These are phyloP conservation scores for Brachionus rotundiformis DNA, from an alignment of 1,140 invertebrate genomes.

Conservation along the genomic window DNA sequence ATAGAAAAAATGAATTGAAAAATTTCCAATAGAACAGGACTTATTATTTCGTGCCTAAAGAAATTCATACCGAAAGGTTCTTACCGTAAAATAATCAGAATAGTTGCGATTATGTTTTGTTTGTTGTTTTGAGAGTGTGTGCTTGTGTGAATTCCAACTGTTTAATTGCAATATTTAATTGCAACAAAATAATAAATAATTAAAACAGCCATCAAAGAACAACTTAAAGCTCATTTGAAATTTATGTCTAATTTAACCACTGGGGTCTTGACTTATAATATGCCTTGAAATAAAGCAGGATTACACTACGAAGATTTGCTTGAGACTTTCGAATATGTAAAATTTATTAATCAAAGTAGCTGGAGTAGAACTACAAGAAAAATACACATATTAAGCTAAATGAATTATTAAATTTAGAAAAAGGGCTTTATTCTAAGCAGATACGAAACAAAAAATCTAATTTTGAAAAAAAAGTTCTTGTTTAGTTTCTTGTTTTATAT, in stretches of 20 bases:
- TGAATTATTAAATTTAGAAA: neutral
- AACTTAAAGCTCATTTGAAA: neutral
- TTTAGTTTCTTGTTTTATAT: constrained; percentile 12
- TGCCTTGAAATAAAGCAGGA: constrained; percentile 11
- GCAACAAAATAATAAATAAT: constrained; percentile 20
- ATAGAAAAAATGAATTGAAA: neutral
- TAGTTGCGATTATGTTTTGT: neutral
- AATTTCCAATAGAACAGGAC: neutral
- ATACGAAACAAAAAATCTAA: constrained; percentile 28
- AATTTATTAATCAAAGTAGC: neutral
- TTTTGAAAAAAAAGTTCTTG: constrained; percentile 18
- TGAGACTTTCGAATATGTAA: neutral
- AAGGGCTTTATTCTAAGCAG: constrained; percentile 1
- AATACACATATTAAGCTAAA: neutral
- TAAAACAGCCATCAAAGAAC: neutral
- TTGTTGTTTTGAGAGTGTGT: neutral
- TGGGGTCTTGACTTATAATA: neutral
- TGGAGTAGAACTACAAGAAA: neutral
- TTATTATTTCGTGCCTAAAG: neutral
- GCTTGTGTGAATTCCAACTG: constrained; percentile 32
- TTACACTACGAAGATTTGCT: neutral
- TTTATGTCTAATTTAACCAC: constrained; percentile 13
- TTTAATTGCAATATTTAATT: constrained; percentile 49
- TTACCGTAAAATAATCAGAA: neutral
- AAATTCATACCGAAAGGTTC: neutral